Base-by-base conservation (phyloP, 2,797 vertebrate species). In the Brachyalestes nurse region DNA sequence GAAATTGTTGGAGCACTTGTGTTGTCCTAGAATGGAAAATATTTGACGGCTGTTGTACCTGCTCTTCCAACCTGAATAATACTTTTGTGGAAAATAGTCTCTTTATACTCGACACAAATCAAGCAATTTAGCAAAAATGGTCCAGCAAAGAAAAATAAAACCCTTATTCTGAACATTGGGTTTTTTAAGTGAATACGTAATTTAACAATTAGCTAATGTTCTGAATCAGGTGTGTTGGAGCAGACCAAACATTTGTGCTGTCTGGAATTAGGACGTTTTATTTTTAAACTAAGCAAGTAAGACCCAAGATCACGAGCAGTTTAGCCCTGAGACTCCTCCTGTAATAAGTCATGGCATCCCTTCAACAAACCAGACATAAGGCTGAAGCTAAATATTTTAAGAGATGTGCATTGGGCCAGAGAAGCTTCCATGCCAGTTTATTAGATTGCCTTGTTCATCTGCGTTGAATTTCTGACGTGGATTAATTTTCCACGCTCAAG, bases 381-480 rank as follows among this genome's bases (percentile, higher is more conserved):
- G 13, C 67, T 49, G 21, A 25, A 53, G 67, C 23, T 71, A 51
- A 21, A 49, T 71, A 49, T 25, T 71, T 71, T 19, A 28, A 25
- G 21, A 71, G 49, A 14, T 71, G 47, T 53, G 25, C 49, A 19
- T 23, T 71, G 49, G 14, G 47, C 69, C 47, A 28, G 53, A 71
- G 53, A 51, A 28, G 25, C 0, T 65, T 65, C 19, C 34, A 65
- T 28, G 69, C 47, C 47, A 8, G 19, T 71, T 23, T 71, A 71
- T 71, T 71, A 28, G 47, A 53, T 71, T 71, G 49, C 69, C 47
- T 25, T 19, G 23, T 53, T 71, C 69, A 55, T 71, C 69, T 71
- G 47, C 19, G 69, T 55, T 51, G 47, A 53, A 71, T 71, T 53
- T 53, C 69, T 71, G 69, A 71, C 47, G 49, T 71, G 69, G 49